Conservation (phyloP, 2,797 vertebrate species). For the Carduelis carduelis region DNA sequence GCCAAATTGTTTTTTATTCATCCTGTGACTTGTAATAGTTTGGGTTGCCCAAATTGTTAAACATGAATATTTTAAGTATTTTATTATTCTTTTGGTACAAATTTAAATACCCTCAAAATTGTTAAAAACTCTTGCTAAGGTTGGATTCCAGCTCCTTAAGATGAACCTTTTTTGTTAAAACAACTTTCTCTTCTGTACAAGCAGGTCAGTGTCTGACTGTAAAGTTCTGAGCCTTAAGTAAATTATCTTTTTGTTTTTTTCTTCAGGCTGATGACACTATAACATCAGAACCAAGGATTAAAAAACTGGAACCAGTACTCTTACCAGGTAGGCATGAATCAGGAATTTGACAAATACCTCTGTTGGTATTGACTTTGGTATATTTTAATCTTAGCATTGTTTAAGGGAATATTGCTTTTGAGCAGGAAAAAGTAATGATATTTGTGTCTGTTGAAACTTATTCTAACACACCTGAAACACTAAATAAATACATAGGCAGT, state of each 20-base stretch:
- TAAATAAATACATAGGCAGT: not conserved
- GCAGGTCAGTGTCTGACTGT: not conserved
- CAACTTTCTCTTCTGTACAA: not conserved
- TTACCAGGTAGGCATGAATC: conserved; percentile 83
- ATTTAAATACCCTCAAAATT: not conserved
- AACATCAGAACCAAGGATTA: conserved; percentile 84
- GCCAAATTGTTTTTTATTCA: not conserved
- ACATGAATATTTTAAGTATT: not conserved
- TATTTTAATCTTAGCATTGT: not conserved
- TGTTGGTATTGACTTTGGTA: not conserved
- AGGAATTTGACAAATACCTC: not conserved
- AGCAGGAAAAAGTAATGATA: not conserved
- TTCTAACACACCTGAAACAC: not conserved
- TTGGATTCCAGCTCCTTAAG: not conserved
- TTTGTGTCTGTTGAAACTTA: not conserved
- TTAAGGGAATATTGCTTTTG: not conserved
- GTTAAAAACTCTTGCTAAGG: not conserved
- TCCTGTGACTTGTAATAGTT: not conserved
- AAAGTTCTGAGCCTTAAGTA: not conserved
- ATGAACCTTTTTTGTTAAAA: not conserved
- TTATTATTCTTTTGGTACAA: not conserved
- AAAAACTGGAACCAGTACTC: conserved; percentile 90
- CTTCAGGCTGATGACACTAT: conserved; percentile 83
- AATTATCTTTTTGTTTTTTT: not conserved
- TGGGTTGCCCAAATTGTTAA: not conserved